Base-by-base conservation (phyloP, 2,797 vertebrate genomes). In the Salmo trutta region DNA sequence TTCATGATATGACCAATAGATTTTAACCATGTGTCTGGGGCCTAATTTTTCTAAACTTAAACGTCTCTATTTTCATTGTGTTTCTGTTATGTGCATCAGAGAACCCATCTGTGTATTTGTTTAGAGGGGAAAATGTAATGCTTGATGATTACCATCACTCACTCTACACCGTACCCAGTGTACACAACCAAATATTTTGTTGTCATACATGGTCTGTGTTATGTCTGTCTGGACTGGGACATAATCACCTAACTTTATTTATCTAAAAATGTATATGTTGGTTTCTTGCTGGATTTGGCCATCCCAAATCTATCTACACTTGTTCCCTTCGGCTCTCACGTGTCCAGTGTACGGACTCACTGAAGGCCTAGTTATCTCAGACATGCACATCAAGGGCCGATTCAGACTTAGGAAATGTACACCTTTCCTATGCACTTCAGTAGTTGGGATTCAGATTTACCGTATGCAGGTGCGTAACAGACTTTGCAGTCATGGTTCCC, bases 251-350 rank as follows among this genome's bases (percentile, higher is more conserved):
- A 16, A 5, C 29, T 68, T 33, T 31, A 15, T 21, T 29, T 41
- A 14, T 47, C 19, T 47, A 12, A 21, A 47, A 47, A 21, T 0
- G 0, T 12, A 51, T 15, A 51, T 15, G 67, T 77, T 86, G 29
- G 59, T 82, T 83, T 83, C 66, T 77, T 52, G 67, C 82, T 85
- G 80, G 74, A 77, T 74, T 47, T 71, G 66, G 66, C 31, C 71
- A 52, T 41, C 79, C 65, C 82, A 62, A 47, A 47, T 47, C 81
- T 69, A 59, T 65, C 24, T 65, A 24, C 62, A 27, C 19, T 24
- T 10, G 41, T 12, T 47, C 8, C 41, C 41, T 47, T 47, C 8
- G 10, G 62, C 19, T 59, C 17, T 2, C n/a, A 59, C 19, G 19
- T 59, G 19, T n/a, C 56, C 6, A 17, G 56, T 59, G 56, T 59